Conservation (phyloP, 2,113 vertebrate species). For the Scalopus aquaticus region DNA sequence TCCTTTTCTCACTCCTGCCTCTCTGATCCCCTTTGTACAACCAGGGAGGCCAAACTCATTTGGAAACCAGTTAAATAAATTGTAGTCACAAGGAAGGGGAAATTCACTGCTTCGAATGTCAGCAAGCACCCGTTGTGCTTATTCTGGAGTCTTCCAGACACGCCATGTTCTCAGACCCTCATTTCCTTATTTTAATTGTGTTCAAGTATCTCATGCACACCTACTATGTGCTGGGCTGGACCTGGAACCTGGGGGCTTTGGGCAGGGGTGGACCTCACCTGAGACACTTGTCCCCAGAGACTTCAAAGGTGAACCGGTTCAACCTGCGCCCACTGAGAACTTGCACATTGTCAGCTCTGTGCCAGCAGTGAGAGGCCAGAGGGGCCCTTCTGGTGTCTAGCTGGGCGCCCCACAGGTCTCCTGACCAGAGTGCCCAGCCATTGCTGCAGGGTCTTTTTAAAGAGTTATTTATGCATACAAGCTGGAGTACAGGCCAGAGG, state of each 20-base stretch:
- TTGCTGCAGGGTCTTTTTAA: no score
- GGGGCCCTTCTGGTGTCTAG: not conserved
- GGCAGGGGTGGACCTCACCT: not conserved
- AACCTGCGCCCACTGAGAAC: not conserved
- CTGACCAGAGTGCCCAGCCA: accelerated
- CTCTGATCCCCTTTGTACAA: no score
- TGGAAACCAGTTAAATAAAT: not conserved
- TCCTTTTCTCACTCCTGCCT: not conserved
- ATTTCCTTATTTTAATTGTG: not conserved
- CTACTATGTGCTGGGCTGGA: not conserved
- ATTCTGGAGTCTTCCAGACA: not conserved
- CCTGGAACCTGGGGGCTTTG: not conserved
- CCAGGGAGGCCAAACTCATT: not conserved
- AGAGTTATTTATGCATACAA: no score
- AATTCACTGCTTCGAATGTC: not conserved
- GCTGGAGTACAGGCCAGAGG: no score
- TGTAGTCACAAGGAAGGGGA: not conserved
- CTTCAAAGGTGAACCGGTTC: not conserved
- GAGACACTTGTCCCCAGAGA: no score
- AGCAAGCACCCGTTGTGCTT: not conserved
- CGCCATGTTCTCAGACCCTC: not conserved
- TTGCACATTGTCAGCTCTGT: not conserved
- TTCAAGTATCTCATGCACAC: not conserved
- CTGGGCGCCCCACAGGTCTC: not conserved
- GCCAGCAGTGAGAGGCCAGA: not conserved